These are phyloP conservation scores for Ditylenchus weischeri DNA, from an alignment of 2,888 invertebrate species.

Conservation along the genomic window DNA sequence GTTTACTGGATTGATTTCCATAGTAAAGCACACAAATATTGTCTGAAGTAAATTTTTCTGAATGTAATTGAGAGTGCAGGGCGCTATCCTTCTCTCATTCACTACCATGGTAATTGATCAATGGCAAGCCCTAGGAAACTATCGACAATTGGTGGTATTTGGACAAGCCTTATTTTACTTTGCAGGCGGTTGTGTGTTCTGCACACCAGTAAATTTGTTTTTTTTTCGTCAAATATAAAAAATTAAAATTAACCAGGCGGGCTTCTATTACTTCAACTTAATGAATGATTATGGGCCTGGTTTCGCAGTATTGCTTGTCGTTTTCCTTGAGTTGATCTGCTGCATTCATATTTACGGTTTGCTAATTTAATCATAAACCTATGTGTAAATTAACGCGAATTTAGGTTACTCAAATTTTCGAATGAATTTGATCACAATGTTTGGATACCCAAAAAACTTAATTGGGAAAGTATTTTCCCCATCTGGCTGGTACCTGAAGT, in stretches of 20 bases:
- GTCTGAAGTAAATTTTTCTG: background rate
- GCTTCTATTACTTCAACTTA: background rate
- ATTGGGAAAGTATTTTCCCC: background rate
- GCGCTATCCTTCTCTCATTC: background rate
- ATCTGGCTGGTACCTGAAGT: background rate
- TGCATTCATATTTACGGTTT: conserved; percentile 5
- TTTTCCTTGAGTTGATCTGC: background rate
- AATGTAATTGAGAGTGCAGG: background rate
- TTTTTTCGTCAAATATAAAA: background rate
- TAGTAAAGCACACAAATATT: background rate
- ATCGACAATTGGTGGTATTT: background rate
- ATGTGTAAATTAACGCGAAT: background rate
- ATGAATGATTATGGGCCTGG: conserved; percentile 5
- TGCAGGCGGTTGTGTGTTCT: background rate
- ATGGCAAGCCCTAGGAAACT: background rate
- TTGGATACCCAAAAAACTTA: background rate
- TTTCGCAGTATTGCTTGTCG: background rate
- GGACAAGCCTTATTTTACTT: conserved; percentile 4
- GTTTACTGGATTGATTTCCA: background rate
- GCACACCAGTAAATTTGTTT: background rate
- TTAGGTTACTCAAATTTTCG: conserved; percentile 2
- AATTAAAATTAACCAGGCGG: background rate
- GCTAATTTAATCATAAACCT: background rate
- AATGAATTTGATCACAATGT: background rate
- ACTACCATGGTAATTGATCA: background rate